These are phyloP conservation scores for Mesorhabditis belari DNA, from an alignment of 2,888 invertebrate genomes.

Conservation along the genomic window DNA sequence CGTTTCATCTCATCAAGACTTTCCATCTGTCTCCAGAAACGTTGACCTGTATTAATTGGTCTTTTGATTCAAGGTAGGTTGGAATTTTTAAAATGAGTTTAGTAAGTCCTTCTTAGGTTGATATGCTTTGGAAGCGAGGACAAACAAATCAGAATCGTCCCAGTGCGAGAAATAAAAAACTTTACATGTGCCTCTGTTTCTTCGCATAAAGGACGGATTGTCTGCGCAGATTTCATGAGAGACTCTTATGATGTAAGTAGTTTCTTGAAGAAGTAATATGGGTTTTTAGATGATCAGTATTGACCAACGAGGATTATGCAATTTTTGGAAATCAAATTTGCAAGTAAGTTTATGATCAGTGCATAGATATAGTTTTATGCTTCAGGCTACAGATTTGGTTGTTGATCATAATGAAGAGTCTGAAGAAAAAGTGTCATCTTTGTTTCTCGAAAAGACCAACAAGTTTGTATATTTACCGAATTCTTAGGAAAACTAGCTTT, in stretches of 20 bases:
- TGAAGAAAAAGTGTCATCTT: neutral
- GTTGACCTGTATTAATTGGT: conserved; percentile 83
- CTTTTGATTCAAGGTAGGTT: conserved; percentile 71
- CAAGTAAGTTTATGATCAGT: neutral
- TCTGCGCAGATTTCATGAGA: conserved; percentile 80
- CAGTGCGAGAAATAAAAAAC: conserved; percentile 69
- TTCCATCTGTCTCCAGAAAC: conserved; percentile 77
- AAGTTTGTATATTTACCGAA: too few relatives aligned
- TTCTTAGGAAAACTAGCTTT: too few relatives aligned
- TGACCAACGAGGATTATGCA: conserved; percentile 35
- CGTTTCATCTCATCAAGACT: conserved; percentile 76
- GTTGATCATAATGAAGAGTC: too few relatives aligned
- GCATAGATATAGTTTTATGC: neutral
- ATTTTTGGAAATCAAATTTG: conserved; percentile 33
- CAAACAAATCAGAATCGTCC: conserved; percentile 72
- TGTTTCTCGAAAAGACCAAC: too few relatives aligned
- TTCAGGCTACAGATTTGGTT: conserved; percentile 23
- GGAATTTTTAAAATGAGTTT: neutral
- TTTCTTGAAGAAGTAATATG: neutral
- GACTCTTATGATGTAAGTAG: conserved; percentile 70
- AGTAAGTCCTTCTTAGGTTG: conserved; percentile 55
- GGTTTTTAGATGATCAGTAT: conserved; percentile 42
- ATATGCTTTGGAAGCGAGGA: conserved; percentile 85
- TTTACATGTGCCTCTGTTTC: conserved; percentile 72
- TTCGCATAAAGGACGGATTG: conserved; percentile 76